phyloP scores from a whole-genome alignment of 2,797 vertebrate genomes.

The Vireo griseus region DNA sequence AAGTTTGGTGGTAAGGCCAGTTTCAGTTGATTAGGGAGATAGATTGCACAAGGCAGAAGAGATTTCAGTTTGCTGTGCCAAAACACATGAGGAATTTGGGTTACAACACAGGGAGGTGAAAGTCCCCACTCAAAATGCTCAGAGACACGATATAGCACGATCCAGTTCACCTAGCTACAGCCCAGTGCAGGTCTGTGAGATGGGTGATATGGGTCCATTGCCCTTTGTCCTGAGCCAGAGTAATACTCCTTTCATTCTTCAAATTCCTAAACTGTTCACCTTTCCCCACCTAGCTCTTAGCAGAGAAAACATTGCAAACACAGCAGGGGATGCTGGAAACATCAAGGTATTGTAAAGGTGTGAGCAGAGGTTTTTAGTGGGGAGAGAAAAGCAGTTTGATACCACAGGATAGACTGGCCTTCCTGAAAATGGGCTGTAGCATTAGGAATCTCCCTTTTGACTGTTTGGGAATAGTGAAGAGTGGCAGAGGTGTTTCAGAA shows the following conservation, averaged over 20 bases:
- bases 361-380: neutral
- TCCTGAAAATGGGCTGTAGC: neutral
- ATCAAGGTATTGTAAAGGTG: neutral
- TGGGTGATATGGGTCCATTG: neutral
- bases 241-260: neutral
- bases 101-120: neutral
- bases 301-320: neutral
- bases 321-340: neutral
- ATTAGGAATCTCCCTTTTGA: neutral
- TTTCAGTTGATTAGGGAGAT: neutral
- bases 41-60: neutral
- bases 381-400: neutral
- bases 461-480: neutral
- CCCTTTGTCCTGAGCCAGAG: neutral
- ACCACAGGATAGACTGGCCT: neutral
- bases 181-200: neutral
- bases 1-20: neutral
- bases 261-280: constrained; percentile 25
- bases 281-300: neutral
- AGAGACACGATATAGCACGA: neutral
- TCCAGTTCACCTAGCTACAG: neutral
- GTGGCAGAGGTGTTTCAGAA: neutral
- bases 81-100: neutral
- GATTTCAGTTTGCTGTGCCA: neutral
- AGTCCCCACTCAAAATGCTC: neutral